A percentile compares a stretch with the other conserved stretches of the same genome.
These are phyloP conservation scores for Telmatherina bonti DNA, from an alignment of 2,797 vertebrate species.

Conservation along the genomic window DNA sequence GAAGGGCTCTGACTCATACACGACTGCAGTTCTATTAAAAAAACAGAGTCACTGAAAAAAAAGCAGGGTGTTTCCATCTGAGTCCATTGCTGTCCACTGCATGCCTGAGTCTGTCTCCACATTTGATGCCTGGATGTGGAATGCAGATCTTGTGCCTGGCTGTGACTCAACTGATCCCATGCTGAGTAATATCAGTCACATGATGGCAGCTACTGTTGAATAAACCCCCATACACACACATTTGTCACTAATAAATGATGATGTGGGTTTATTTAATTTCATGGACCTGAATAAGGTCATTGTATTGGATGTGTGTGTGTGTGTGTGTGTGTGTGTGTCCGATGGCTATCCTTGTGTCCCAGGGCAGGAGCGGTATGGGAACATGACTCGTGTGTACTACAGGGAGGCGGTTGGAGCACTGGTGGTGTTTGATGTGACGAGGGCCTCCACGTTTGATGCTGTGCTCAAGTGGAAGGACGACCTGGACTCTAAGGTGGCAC, in stretches of 20 bases:
- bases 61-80: neutral
- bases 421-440: constrained; percentile 86
- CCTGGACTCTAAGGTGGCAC: constrained; percentile 83
- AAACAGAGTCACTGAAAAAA: neutral
- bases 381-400: constrained; percentile 89
- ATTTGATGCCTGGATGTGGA: constrained; percentile 65
- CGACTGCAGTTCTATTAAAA: neutral
- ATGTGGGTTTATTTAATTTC: constrained; percentile 21
- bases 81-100: neutral
- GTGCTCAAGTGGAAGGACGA: constrained; percentile 87
- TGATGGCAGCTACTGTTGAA: constrained; percentile 56
- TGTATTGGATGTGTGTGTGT: neutral
- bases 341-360: constrained; percentile 38
- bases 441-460: constrained; percentile 84
- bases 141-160: constrained; percentile 73
- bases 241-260: neutral
- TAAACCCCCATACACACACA: constrained; percentile 28
- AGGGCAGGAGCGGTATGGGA: constrained; percentile 88
- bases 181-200: constrained; percentile 75
- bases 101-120: constrained; percentile 38
- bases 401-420: constrained; percentile 85
- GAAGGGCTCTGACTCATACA: neutral
- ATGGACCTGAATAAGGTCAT: constrained; percentile 11
- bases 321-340: too few relatives aligned
- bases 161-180: constrained; percentile 69